Evolutionary conservation across 2,797 vertebrate genomes (phyloP), one percentile per base, ranked within the genome.

Genomic region (Coracias cyanogaster): DNA sequence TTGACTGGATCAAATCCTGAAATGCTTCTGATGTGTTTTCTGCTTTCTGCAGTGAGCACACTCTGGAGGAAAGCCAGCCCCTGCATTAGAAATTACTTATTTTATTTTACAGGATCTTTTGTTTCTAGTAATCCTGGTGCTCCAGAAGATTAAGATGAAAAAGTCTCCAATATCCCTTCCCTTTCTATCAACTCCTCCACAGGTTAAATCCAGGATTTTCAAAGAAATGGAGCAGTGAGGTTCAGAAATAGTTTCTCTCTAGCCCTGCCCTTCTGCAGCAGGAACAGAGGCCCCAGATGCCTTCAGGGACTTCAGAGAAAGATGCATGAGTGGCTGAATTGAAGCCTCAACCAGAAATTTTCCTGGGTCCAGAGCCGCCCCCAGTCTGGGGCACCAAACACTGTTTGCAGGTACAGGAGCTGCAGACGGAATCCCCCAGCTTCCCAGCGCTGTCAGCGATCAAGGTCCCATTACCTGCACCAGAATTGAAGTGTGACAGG

Each of bases 191-290:
- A 8, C 12, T 48, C 25, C 26, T 54, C 52, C 52, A 41, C 21
- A 62, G 15, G 10, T 37, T 70, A 80, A 83, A 83, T 31, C 7
- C 12, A n/a, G 41, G 16, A 25, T 72, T 35, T 87, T 67, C 9
- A 4, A 74, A 73, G 25, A 70, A 88, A 43, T 0, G 1, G 26
- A 86, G 18, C 5, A 7, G 3, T 18, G 18, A 52, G 2, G 4
- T 88, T 94, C 65, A 83, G 61, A 61, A 88, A 45, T 55, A 0
- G 1, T 4, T 85, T 52, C 51, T 72, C 13, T 51, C 4, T 60
- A 37, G 16, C 8, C 4, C 3, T 65, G 28, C 28, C 46, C 24
- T 73, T 45, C 60, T 55, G 31, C 14, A 60, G 29, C 1, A 3
- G 12, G 28, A 73, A 9, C 12, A 58, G 9, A 9, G 29, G 15